Percentiles rank a stretch among this genome's conserved stretches.
These are phyloP conservation scores for Antigone vipio DNA, from an alignment of 2,113 vertebrate species.

Conservation along the genomic window DNA sequence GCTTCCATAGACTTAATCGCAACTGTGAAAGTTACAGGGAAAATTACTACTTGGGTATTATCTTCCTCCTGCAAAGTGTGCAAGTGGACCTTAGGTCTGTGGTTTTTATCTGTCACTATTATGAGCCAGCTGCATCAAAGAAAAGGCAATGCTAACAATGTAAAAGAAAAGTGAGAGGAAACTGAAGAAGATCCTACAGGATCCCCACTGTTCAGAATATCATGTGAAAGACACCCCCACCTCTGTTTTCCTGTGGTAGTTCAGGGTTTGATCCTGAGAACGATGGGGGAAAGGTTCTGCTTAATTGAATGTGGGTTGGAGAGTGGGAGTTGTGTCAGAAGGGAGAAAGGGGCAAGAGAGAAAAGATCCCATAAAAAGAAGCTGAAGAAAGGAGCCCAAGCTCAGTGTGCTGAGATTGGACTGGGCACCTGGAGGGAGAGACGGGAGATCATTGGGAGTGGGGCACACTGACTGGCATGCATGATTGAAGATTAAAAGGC, in stretches of 20 bases:
- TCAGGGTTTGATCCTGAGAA: background rate
- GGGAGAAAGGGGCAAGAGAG: background rate
- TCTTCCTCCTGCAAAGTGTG: background rate
- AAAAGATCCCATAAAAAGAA: background rate
- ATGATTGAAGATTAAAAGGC: background rate
- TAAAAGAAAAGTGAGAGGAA: background rate
- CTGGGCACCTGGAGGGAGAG: background rate
- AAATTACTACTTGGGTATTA: background rate
- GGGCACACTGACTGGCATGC: background rate
- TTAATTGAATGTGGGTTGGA: background rate
- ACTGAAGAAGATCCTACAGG: background rate
- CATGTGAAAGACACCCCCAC: background rate
- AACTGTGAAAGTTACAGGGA: background rate
- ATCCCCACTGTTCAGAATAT: background rate
- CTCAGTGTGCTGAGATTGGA: background rate
- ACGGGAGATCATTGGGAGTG: background rate
- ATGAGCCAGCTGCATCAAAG: background rate
- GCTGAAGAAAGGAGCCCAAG: background rate
- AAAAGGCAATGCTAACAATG: background rate
- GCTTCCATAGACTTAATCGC: background rate
- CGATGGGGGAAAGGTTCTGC: background rate
- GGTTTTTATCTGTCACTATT: fast-evolving
- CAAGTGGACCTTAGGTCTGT: background rate
- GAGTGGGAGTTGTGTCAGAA: background rate
- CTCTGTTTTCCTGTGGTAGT: background rate